Conservation (phyloP, 2,113 vertebrate genomes). For the Lepisosteus osseus region DNA sequence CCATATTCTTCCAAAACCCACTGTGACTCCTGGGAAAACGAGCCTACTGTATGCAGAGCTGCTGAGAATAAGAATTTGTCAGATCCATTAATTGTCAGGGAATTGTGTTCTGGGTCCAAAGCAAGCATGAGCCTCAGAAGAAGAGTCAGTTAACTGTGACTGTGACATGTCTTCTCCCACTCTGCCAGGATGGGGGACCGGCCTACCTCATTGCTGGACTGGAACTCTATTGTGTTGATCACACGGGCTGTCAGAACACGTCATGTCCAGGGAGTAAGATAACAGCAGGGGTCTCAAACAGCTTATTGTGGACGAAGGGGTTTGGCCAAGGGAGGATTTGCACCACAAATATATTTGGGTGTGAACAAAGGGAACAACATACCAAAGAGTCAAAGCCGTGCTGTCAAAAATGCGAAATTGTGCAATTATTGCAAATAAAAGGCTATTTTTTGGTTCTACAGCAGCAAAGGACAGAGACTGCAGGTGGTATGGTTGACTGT, state of each 20-base stretch:
- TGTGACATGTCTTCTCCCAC: not conserved
- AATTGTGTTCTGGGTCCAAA: too few relatives aligned
- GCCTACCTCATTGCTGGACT: slow-evolving; percentile 5
- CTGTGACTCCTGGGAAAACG: too few relatives aligned
- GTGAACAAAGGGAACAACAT: slow-evolving; percentile 53
- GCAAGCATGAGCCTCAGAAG: too few relatives aligned
- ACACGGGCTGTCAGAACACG: slow-evolving; percentile 49
- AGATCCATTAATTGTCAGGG: too few relatives aligned
- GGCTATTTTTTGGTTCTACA: too few relatives aligned
- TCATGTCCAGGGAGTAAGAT: slow-evolving; percentile 55
- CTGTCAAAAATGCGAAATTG: not conserved
- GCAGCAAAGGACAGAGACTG: not conserved
- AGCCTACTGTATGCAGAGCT: too few relatives aligned
- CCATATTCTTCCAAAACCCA: too few relatives aligned
- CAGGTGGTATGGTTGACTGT: slow-evolving; percentile 63
- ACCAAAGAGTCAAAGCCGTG: not conserved
- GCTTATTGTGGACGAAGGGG: slow-evolving; percentile 26
- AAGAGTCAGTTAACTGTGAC: not conserved
- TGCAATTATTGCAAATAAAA: not conserved
- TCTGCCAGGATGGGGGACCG: slow-evolving; percentile 10
- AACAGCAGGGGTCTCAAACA: slow-evolving; percentile 48
- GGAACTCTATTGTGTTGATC: slow-evolving; percentile 18
- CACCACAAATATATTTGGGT: slow-evolving; percentile 28
- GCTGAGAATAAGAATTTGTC: too few relatives aligned
- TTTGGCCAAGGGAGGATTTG: slow-evolving; percentile 21